Evolutionary conservation across 2,888 invertebrate genomes (phyloP), one percentile per base, ranked within the genome.

Genomic region (Thereva unica): DNA sequence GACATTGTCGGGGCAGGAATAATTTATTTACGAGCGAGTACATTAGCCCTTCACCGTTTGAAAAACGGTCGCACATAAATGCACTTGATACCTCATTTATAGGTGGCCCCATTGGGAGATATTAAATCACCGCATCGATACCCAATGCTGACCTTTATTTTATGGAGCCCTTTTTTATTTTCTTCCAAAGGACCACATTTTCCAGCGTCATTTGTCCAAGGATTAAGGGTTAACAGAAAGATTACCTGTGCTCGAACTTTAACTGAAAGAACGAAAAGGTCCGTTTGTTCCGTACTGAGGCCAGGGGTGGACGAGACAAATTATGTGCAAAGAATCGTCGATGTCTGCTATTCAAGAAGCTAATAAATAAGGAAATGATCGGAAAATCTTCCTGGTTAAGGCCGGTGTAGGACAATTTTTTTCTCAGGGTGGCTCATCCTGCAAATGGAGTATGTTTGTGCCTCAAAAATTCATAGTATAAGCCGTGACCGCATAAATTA

Each of bases 21-120:
- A 69, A 69, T 69, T 69, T 67, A 69, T 69, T 67, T 67, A 67
- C 59, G 41, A 61, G 50, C 50, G 61, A 37, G 50, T 50, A 61
- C 50, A 61, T 61, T 67, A 69, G 69, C 69, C 54, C 64, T 37
- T 66, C 42, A 50, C 50, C 53, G 55, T 68, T 70, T 70, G 70
- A 70, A 68, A 70, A 70, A 70, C 65, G 68, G 52, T 59, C 59
- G 42, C 64, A 56, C 55, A 64, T 70, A 68, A 70, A 70, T 68
- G 70, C 66, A 70, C 64, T 70, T 70, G 70, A 70, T 70, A 70
- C 63, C 66, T 70, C 70, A 70, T 70, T 70, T 70, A 70, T 70
- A 61, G 67, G 64, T 52, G 45, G 35, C 55, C 68, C 70, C 70
- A 68, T 9, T 67, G 70, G 70, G 70, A 68, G 68, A 70, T 70